Evolutionary conservation across 2,888 invertebrate genomes (phyloP).

Genomic region (Plebejus melissa): DNA sequence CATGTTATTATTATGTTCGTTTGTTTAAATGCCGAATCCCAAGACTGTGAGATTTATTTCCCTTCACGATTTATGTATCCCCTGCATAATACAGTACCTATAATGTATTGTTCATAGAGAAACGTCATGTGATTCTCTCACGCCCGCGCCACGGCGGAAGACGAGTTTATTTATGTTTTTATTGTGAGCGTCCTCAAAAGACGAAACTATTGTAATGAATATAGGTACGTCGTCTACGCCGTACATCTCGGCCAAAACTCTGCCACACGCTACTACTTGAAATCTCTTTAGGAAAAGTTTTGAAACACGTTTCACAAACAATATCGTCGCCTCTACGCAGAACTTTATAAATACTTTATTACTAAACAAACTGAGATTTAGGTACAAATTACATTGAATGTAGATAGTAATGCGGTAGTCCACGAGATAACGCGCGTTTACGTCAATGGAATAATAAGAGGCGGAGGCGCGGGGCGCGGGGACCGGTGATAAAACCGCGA

Average conservation of each 20-base stretch:
- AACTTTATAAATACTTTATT: background rate
- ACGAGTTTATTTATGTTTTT: slow-evolving; percentile 4
- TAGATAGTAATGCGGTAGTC: slow-evolving; percentile 6
- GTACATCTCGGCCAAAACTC: background rate
- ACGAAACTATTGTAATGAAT: background rate
- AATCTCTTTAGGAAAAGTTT: background rate
- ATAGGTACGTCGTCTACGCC: background rate
- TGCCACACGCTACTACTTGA: background rate
- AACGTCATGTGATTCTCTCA: background rate
- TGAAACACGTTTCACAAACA: background rate
- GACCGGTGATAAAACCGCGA: background rate
- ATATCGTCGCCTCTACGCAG: background rate
- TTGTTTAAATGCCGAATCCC: background rate
- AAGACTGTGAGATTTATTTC: background rate
- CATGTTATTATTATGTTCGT: background rate
- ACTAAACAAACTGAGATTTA: background rate
- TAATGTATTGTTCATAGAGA: background rate
- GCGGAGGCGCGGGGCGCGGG: background rate
- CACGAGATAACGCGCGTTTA: background rate
- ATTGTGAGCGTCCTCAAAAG: background rate
- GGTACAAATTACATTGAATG: background rate
- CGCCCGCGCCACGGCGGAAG: background rate
- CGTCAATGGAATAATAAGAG: background rate
- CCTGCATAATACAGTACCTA: too few species aligned
- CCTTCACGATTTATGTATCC: background rate